Percentiles rank a stretch among this genome's conserved stretches.
Evolutionary conservation across 1,140 invertebrate species (phyloP).

Genomic region (Brachionus manjavacas): DNA sequence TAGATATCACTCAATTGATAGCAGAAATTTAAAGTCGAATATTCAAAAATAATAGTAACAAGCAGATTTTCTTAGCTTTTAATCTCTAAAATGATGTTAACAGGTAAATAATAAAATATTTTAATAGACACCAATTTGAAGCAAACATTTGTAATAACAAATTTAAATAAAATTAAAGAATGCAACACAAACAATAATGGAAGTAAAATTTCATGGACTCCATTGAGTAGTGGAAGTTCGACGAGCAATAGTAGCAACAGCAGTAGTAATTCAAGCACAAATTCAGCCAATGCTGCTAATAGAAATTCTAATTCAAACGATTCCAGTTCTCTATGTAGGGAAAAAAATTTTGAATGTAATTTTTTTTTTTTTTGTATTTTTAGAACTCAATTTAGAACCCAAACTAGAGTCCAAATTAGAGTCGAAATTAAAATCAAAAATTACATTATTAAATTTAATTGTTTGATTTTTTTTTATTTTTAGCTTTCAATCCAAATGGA

Average conservation of each 20-base stretch:
- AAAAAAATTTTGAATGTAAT: not conserved
- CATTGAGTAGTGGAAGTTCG: conserved; percentile 36
- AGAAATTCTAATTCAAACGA: conserved; percentile 30
- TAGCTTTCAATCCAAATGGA: not conserved
- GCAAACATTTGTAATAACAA: too few species aligned
- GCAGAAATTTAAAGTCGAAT: too few species aligned
- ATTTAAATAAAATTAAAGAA: not conserved
- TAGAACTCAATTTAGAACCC: too few species aligned
- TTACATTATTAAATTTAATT: not conserved
- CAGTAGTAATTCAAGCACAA: not conserved
- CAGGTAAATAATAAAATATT: too few species aligned
- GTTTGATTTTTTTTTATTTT: conserved; percentile 14
- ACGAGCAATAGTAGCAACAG: conserved; percentile 4
- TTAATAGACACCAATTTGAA: not conserved
- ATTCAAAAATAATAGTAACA: too few species aligned
- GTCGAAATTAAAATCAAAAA: too few species aligned
- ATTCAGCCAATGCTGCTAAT: not conserved
- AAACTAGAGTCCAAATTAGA: too few species aligned
- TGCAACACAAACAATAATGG: conserved; percentile 37
- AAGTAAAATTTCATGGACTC: conserved; percentile 40
- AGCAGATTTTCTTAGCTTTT: too few species aligned
- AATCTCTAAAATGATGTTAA: not conserved
- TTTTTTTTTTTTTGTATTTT: too few species aligned
- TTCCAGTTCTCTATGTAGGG: not conserved
- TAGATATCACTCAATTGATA: too few species aligned